Base-by-base conservation (phyloP, 2,797 vertebrate species). In the Tenualosa thibaudeaui region DNA sequence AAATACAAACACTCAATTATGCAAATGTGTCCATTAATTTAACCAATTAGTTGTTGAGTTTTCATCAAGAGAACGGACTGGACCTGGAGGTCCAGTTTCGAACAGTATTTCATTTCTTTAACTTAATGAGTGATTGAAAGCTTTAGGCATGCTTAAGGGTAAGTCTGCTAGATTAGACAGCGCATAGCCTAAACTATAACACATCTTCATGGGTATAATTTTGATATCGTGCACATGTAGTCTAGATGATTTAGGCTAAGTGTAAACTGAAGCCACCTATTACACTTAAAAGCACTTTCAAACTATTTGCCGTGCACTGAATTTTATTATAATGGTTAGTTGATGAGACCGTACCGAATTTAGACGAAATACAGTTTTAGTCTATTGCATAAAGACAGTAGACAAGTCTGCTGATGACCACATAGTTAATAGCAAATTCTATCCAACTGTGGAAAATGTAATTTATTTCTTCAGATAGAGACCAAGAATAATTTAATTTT, bases 21-120 rank as follows among this genome's bases (percentile, higher is more conserved):
- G 97, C 94, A 96, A 97, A 97, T 96, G 91, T 92, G 88, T 85
- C 91, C 89, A 91, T 94, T 94, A 89, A 92, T 92, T 93, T 91
- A 96, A 96, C 95, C 94, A 96, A 94, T 96, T 95, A 96, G 86
- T 81, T 90, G 56, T 86, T 85, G 90, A 89, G 81, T 89, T 87
- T 85, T 86, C 92, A 89, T 89, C 87, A 90, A 84, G 88, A 15
- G 86, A 83, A 84, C 83, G 82, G 26, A 50, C 54, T 86, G 68
- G 78, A 84, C 81, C 83, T 49, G 81, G 53, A 85, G 85, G 50
- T 88, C 24, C 81, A 26, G 5, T 50, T 56, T 58, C 53, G 50
- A 54, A 51, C 7, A 51, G 54, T 84, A 83, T 88, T 86, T 56
- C 31, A 26, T 85, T n/a, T 49, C 31, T 82, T 40, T 9, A 62